phyloP scores from a whole-genome alignment of 2,113 vertebrate species.

The Progne subis region DNA sequence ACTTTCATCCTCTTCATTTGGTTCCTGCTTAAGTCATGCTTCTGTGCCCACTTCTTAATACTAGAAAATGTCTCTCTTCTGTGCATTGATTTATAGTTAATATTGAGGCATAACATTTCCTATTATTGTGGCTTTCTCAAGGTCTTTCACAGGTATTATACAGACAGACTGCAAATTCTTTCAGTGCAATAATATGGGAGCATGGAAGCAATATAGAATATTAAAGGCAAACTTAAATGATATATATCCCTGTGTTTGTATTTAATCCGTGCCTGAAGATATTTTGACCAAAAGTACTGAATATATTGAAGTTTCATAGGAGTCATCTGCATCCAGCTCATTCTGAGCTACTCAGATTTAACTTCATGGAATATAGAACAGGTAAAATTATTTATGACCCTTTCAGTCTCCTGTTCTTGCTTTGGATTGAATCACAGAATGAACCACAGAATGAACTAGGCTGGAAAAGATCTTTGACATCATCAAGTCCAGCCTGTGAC shows the following conservation, averaged over 20 bases:
- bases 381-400: slow-evolving; percentile 69
- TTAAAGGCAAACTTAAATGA: slow-evolving; percentile 72
- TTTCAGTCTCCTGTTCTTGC: not conserved
- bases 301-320: slow-evolving; percentile 56
- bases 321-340: slow-evolving; percentile 11
- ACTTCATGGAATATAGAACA: slow-evolving; percentile 67
- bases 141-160: slow-evolving; percentile 49
- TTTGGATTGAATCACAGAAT: slow-evolving; percentile 8
- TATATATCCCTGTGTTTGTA: slow-evolving; percentile 36
- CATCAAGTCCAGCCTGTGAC: not conserved
- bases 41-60: slow-evolving; percentile 28
- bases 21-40: slow-evolving; percentile 52
- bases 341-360: slow-evolving; percentile 57
- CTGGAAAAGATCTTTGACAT: not conserved
- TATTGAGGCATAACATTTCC: slow-evolving; percentile 13
- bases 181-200: slow-evolving; percentile 26
- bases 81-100: slow-evolving; percentile 24
- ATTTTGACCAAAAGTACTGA: slow-evolving; percentile 67
- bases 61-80: not conserved
- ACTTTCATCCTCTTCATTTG: slow-evolving; percentile 44
- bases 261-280: slow-evolving; percentile 73
- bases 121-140: slow-evolving; percentile 56
- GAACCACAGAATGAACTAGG: not conserved
- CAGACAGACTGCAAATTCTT: slow-evolving; percentile 29
- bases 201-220: slow-evolving; percentile 42